phyloP scores from a whole-genome alignment of 23 tunicate species.

The Corella eumyota region DNA sequence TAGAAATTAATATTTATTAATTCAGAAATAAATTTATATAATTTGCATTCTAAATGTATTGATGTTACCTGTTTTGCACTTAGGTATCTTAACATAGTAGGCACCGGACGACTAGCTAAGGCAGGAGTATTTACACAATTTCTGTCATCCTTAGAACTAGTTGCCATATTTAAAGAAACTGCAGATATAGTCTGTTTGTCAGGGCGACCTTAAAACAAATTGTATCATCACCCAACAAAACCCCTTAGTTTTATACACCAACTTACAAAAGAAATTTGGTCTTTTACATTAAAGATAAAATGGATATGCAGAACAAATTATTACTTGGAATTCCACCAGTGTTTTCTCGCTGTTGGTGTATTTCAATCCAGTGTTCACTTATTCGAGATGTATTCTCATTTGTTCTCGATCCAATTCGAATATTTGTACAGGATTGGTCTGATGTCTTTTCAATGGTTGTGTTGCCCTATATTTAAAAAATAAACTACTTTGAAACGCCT shows the following conservation, averaged over 20 bases:
- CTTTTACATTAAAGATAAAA: too few relatives aligned
- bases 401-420: conserved; percentile 61
- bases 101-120: conserved; percentile 75
- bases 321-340: too few relatives aligned
- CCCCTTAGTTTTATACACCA: background rate
- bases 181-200: conserved; percentile 37
- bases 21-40: too few relatives aligned
- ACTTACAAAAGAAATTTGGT: too few relatives aligned
- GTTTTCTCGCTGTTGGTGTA: conserved; percentile 31
- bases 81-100: conserved; percentile 64
- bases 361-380: conserved; percentile 44
- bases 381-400: conserved; percentile 18
- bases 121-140: conserved; percentile 69
- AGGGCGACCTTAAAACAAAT: background rate
- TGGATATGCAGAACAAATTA: too few relatives aligned
- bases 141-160: conserved; percentile 39
- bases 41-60: too few relatives aligned
- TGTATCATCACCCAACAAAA: background rate
- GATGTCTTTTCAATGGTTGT: conserved; percentile 64
- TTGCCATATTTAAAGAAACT: conserved; percentile 55
- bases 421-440: conserved; percentile 50
- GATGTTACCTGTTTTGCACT: conserved; percentile 97
- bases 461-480: conserved; percentile 83
- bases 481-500: too few relatives aligned
- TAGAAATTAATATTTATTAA: too few relatives aligned